Evolutionary conservation across 2,113 vertebrate species (phyloP), one percentile per base, ranked within the genome.

Genomic region (Eulemur macaco): DNA sequence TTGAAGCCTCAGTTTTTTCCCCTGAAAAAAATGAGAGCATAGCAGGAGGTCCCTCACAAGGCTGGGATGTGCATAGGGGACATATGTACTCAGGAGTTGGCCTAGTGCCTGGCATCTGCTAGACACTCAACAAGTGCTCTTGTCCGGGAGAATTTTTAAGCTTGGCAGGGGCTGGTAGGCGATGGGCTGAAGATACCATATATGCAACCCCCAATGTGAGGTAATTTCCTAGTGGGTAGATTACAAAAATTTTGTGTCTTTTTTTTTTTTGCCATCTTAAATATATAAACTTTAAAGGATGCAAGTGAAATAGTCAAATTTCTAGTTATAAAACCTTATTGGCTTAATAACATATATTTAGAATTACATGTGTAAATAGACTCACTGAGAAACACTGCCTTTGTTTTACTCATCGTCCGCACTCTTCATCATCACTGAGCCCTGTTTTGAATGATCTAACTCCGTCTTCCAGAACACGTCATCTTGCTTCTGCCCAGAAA

Each of bases 171-270:
- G 1, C 39, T 25, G 34, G 80, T 69, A 93, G 66, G 77, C 64
- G 50, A 52, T 39, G 90, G 87, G 63, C 34, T 71, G 50, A 81
- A 81, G 87, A 27, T 58, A 5, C 68, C n/a, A 42, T 25, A 13
- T 25, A 21, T 60, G 90, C 64, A 95, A 95, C 50, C 71, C 88
- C 69, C 64, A 11, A 17, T 20, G 12, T 94, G 88, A 96, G 42
- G 58, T 89, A 80, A 78, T 95, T 91, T 95, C 95, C 80, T 81
- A 93, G 90, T 0, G 64, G 39, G 56, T 20, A 56, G 63, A 69
- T 94, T 94, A 45, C 76, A 82, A 81, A 93, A 92, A 45, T 50
- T 37, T 15, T 56, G 68, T 94, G 8, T 39, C 20, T 12, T 31
- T 11, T 42, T 17, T 31, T 11, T 42, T 17, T 56, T 86, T 56